phyloP scores from a whole-genome alignment of 2,888 invertebrate species.

The Dromius quadrimaculatus region DNA sequence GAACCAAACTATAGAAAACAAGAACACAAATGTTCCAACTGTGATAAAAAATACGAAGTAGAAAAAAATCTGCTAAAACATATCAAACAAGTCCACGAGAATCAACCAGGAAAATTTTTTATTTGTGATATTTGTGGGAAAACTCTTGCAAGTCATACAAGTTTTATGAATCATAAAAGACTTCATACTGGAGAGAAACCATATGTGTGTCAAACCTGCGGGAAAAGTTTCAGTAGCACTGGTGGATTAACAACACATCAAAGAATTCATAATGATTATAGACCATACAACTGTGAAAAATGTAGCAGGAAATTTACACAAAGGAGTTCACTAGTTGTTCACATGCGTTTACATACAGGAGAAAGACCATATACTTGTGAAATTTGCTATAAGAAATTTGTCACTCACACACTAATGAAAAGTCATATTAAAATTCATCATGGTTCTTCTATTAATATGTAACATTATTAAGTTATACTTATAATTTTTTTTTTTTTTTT shows the following conservation, averaged over 20 bases:
- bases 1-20: slow-evolving; percentile 52
- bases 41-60: slow-evolving; percentile 46
- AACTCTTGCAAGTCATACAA: slow-evolving; percentile 25
- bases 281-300: slow-evolving; percentile 23
- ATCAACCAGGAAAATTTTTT: slow-evolving; percentile 53
- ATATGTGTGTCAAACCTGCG: slow-evolving; percentile 54
- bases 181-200: slow-evolving; percentile 58
- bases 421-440: slow-evolving; percentile 34
- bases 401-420: slow-evolving; percentile 39
- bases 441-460: slow-evolving; percentile 1
- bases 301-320: slow-evolving; percentile 54
- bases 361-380: slow-evolving; percentile 59
- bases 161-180: slow-evolving; percentile 59
- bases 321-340: slow-evolving; percentile 54
- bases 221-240: slow-evolving; percentile 54
- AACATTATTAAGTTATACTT: background rate
- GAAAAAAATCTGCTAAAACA: slow-evolving; percentile 49
- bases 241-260: slow-evolving; percentile 51
- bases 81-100: slow-evolving; percentile 51
- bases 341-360: slow-evolving; percentile 57
- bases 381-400: slow-evolving; percentile 49
- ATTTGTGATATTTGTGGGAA: slow-evolving; percentile 56
- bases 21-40: slow-evolving; percentile 51
- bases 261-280: slow-evolving; percentile 58
- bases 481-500: background rate